Percentiles rank a stretch among this genome's conserved stretches.
These are phyloP conservation scores for Scaptomyza pallida DNA, from an alignment of 1,140 invertebrate species.

Conservation along the genomic window DNA sequence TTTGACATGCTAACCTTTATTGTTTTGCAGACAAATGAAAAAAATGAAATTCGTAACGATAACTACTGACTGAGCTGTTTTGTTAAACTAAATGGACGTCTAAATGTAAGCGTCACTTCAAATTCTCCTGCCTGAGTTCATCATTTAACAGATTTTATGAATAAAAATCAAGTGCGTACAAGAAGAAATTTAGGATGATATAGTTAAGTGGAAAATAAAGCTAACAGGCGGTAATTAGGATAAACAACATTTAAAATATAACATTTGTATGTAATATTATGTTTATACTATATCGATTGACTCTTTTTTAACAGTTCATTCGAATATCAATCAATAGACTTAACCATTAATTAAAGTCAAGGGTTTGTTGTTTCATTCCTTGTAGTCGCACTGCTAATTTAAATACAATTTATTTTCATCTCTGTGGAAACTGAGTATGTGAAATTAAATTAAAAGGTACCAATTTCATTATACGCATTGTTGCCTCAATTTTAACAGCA, in stretches of 20 bases:
- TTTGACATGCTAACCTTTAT: constrained; percentile 11
- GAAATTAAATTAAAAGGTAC: constrained; percentile 75
- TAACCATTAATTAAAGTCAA: constrained; percentile 74
- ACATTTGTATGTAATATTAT: constrained; percentile 82
- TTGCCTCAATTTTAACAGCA: constrained; percentile 45
- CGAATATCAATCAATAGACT: constrained; percentile 66
- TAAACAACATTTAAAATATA: constrained; percentile 70
- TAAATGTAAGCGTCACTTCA: constrained; percentile 21
- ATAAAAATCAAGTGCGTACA: constrained; percentile 68
- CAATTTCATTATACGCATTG: constrained; percentile 71
- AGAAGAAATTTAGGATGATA: constrained; percentile 62
- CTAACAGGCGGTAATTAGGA: constrained; percentile 71
- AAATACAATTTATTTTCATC: constrained; percentile 72
- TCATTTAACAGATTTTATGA: constrained; percentile 61
- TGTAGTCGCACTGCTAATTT: constrained; percentile 81
- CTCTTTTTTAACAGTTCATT: constrained; percentile 72
- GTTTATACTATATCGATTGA: constrained; percentile 80
- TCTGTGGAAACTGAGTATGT: constrained; percentile 74
- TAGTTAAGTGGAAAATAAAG: constrained; percentile 62
- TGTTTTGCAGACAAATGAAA: constrained; percentile 67
- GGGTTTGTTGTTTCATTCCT: constrained; percentile 80
- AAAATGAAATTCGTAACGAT: constrained; percentile 69
- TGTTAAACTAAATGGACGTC: constrained; percentile 52
- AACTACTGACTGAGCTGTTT: constrained; percentile 68
- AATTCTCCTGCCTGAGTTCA: constrained; percentile 59